Evolutionary conservation across 2,888 invertebrate genomes (phyloP), one percentile per base, ranked within the genome.

Genomic region (Conops quadrifasciatus): DNA sequence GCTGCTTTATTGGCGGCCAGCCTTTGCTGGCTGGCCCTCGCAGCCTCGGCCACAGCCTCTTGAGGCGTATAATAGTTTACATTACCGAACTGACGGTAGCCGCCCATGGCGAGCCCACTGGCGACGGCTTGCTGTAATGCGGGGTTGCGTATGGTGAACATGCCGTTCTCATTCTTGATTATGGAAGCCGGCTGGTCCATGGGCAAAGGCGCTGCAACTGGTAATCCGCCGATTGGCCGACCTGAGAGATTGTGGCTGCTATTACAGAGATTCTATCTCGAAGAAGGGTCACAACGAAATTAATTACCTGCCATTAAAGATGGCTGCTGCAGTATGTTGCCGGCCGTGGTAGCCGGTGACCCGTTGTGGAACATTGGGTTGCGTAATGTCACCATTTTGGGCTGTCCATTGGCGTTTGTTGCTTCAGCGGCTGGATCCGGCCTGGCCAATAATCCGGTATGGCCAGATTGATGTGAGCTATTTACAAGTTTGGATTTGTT

Each of bases 131-230:
- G 85, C 74, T 86, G 86, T 65, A 86, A 71, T 13, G 85, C 85
- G 0, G 94, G 94, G 84, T 93, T 94, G 15, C 94, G 87, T 65
- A 94, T 94, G 0, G 94, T 94, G 72, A 93, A 94, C 93, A 94
- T 94, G 13, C 93, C 93, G 79, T 91, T 90, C 73, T 91, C 91
- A 75, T 90, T 90, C 77, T 90, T 91, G 77, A 91, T 91, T 74
- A 91, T 91, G 3, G 91, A 89, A 2, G 90, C 90, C 66, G 90
- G 90, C 70, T 89, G 89, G 73, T 87, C 86, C 78, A 84, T 85
- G 28, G 82, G 78, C 69, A 84, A 75, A 26, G 82, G 73, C n/a
- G 82, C 78, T 53, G 75, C 73, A 16, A 80, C 67, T 15, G 83
- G 79, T 45, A 80, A 60, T 16, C 74, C 75, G 30, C 80, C 77